Evolutionary conservation across 2,888 invertebrate genomes (phyloP).

Genomic region (Drepanosiphum platanoidis): DNA sequence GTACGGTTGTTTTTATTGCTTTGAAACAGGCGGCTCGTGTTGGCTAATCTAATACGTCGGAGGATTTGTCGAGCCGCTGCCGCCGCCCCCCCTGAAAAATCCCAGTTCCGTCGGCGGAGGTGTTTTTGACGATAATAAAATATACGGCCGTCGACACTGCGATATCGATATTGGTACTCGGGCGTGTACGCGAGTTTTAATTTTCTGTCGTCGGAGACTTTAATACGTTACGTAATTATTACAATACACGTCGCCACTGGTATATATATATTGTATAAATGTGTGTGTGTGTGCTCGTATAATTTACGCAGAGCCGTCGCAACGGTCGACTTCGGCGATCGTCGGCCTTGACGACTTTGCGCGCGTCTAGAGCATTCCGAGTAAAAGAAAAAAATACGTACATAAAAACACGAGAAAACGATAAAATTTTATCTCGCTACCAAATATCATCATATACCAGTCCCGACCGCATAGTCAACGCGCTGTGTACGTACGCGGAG

Average conservation of each 20-base stretch:
- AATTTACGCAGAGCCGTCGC: neutral
- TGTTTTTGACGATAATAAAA: too few species aligned
- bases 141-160: too few species aligned
- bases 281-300: too few species aligned
- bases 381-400: neutral
- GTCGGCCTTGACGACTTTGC: constrained; percentile 1
- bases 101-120: too few species aligned
- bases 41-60: too few species aligned
- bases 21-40: too few species aligned
- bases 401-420: neutral
- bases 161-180: too few species aligned
- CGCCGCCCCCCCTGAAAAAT: too few species aligned
- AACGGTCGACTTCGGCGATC: neutral
- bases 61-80: too few species aligned
- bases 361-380: neutral
- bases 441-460: neutral
- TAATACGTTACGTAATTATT: neutral
- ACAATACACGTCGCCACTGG: neutral
- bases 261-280: neutral
- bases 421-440: neutral
- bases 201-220: neutral
- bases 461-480: neutral
- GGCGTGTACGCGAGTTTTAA: neutral
- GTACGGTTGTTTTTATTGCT: too few species aligned
- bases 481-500: neutral